Evolutionary conservation across 2,113 vertebrate species (phyloP).

Genomic region (Indri indri): DNA sequence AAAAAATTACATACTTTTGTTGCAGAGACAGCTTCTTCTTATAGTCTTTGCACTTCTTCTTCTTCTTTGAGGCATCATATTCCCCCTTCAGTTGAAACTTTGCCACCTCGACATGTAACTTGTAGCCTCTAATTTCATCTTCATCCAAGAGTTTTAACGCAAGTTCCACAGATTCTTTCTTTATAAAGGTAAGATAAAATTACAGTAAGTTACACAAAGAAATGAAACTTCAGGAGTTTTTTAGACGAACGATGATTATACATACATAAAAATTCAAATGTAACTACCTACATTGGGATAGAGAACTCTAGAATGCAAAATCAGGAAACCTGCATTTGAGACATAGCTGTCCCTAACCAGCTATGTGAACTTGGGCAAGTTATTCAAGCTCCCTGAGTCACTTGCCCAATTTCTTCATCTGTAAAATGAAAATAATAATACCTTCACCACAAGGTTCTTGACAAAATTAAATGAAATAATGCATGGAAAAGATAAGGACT

Average conservation of each 20-base stretch:
- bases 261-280: not conserved
- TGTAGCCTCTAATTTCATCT: conserved; percentile 94
- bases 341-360: not conserved
- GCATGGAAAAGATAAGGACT: not conserved
- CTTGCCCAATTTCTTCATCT: not conserved
- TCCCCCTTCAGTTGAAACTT: conserved; percentile 95
- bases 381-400: not conserved
- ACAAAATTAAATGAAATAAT: conserved; percentile 24
- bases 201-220: conserved; percentile 28
- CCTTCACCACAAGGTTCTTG: not conserved
- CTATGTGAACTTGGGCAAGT: not conserved
- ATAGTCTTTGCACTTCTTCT: conserved; percentile 96
- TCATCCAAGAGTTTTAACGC: conserved; percentile 95
- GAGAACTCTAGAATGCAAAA: not conserved
- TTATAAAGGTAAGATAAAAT: conserved; percentile 71
- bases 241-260: not conserved
- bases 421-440: conserved; percentile 2
- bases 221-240: not conserved
- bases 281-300: not conserved
- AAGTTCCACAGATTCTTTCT: conserved; percentile 95
- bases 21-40: conserved; percentile 94
- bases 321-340: conserved; percentile 3
- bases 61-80: conserved; percentile 97
- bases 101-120: conserved; percentile 93
- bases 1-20: conserved; percentile 90